phyloP scores from a whole-genome alignment of 92 coral and sea anemone species.

The Siderastrea radians region DNA sequence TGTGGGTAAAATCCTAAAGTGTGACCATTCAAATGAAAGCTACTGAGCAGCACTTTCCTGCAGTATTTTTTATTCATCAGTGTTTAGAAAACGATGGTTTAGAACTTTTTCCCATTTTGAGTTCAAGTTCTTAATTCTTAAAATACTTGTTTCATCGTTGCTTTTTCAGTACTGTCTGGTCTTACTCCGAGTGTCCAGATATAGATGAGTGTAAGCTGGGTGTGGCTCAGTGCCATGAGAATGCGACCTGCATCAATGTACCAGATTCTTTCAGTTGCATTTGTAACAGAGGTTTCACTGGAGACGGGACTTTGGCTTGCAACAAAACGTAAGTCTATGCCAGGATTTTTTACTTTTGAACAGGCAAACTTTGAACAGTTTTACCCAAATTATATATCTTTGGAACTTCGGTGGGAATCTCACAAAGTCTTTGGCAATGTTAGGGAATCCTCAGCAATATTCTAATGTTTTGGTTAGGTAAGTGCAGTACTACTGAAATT shows the following conservation, averaged over 20 bases:
- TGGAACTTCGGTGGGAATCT: too few species aligned
- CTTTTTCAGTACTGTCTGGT: slow-evolving; percentile 82
- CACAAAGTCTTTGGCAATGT: too few species aligned
- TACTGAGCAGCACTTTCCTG: too few species aligned
- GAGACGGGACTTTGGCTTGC: slow-evolving; percentile 82
- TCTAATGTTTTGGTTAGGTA: too few species aligned
- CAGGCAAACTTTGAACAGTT: too few species aligned
- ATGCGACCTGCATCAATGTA: slow-evolving; percentile 82
- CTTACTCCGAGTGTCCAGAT: slow-evolving; percentile 89
- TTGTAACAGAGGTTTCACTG: slow-evolving; percentile 90
- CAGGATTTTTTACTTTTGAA: too few species aligned
- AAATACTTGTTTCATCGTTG: neutral
- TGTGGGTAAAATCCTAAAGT: too few species aligned
- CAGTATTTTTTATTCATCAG: too few species aligned
- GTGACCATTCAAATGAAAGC: too few species aligned
- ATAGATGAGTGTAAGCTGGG: slow-evolving; percentile 91
- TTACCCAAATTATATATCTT: neutral
- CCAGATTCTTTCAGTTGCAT: slow-evolving; percentile 84
- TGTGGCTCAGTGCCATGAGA: slow-evolving; percentile 76
- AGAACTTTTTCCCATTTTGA: neutral
- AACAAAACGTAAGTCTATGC: slow-evolving; percentile 86
- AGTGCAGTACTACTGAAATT: too few species aligned
- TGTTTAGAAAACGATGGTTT: neutral
- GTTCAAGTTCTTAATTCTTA: neutral
- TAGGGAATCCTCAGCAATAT: too few species aligned